Evolutionary conservation across 2,113 vertebrate species (phyloP), one percentile per base, ranked within the genome.

Genomic region (Daubentonia madagascariensis): DNA sequence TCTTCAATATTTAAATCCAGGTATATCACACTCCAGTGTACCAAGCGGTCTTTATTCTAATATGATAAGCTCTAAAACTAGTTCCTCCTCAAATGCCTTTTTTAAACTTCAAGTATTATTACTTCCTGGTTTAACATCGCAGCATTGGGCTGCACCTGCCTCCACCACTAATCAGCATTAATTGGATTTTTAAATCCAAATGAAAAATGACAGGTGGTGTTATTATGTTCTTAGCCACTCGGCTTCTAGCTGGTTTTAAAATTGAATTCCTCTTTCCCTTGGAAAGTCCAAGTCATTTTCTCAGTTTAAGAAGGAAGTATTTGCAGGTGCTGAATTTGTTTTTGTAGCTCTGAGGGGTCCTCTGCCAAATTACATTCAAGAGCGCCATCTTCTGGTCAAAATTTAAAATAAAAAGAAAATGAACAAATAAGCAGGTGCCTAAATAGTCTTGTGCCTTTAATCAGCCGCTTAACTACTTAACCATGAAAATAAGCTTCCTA

Each of bases 381-480:
- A 65, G 84, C 75, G 57, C 95, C 98, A 97, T 94, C 98, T 98
- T 40, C 94, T 97, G 98, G 89, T 86, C 90, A 94, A 89, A 85
- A 22, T 57, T 79, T 70, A 85, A 78, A 97, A 79, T 57, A 30
- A 68, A 75, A 91, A 85, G 85, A 83, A 90, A 89, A 73, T 6
- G 63, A 73, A 75, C 93, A 57, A 93, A 89, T 11, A 48, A 76
- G 84, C 96, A 97, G 96, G 90, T 92, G 96, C 84, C 79, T 96
- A 90, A 87, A 96, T 45, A 52, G 57, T 94, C 86, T 97, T 93
- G 61, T 73, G 94, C 94, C 89, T 98, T 98, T 98, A 97, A 98
- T 98, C 97, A 97, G 94, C 83, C 3, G 80, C 94, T 96, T 97
- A 97, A 96, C 92, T 96, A 95, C 96, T 97, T 98, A 96, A 96